These are phyloP conservation scores for Pseudoips prasinana DNA, from an alignment of 2,888 invertebrate genomes.

Conservation along the genomic window DNA sequence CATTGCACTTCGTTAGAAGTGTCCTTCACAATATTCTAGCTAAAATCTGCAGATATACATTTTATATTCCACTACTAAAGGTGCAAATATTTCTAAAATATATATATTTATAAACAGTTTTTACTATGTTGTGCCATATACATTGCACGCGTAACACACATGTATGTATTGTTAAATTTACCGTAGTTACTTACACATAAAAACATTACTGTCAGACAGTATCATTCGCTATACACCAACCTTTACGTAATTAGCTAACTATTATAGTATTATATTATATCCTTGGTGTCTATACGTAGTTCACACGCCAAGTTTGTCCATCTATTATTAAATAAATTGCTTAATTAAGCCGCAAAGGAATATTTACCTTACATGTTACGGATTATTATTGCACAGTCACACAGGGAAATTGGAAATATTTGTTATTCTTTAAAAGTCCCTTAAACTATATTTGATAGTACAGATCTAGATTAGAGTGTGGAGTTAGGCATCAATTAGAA, in stretches of 20 bases:
- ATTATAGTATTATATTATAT: conserved; percentile 49
- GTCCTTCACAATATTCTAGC: conserved; percentile 60
- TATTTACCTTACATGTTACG: conserved; percentile 12
- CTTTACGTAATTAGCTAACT: conserved; percentile 64
- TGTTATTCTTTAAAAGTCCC: too few species aligned
- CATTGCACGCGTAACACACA: conserved; percentile 76
- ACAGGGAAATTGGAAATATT: too few species aligned
- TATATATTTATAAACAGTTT: conserved; percentile 74
- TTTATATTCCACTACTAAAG: conserved; percentile 76
- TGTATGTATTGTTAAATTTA: conserved; percentile 50
- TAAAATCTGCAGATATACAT: conserved; percentile 77
- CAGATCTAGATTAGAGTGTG: too few species aligned
- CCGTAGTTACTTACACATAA: conserved; percentile 67
- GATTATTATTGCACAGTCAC: conserved; percentile 1
- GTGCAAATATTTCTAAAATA: conserved; percentile 82
- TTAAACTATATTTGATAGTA: too few species aligned
- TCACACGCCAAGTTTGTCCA: conserved; percentile 58
- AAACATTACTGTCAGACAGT: conserved; percentile 78
- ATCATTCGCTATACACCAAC: conserved; percentile 73
- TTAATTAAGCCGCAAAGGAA: conserved; percentile 32
- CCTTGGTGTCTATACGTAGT: conserved; percentile 71
- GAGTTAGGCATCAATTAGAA: too few species aligned
- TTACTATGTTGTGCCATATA: conserved; percentile 75
- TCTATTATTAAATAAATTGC: conserved; percentile 16
- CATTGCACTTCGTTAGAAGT: conserved; percentile 31